Evolutionary conservation across 2,888 invertebrate species (phyloP), one percentile per base, ranked within the genome.

Genomic region (Drymonia ruficornis): DNA sequence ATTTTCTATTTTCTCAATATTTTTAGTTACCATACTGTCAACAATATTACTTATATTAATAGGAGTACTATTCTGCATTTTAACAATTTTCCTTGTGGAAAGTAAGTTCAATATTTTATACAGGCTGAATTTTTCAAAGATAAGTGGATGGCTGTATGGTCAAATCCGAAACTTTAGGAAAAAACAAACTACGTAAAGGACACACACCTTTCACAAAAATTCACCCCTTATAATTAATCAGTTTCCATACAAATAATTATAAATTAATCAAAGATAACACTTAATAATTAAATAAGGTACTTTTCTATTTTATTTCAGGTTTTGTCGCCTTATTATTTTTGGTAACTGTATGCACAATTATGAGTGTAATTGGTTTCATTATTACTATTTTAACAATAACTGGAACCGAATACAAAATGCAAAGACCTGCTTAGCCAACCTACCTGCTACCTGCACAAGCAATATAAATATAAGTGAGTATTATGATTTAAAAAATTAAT

Each of bases 51-150:
- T 75, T 19, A 42, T 72, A 52, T 15, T 79, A 28, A 12, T 64
- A 45, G 75, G 65, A 53, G 78, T 81, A 6, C 46, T 74, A 7
- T 62, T 76, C 56, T 44, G 78, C 15, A 50, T 75, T 34, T 4
- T 69, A 11, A 52, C 71, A 2, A 74, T 87, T 38, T 55, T 86
- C 5, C 55, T 86, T 23, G 49, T 84, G 44, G 83, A 86, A 87
- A 86, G 87, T 87, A 72, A 71, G 68, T 55, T 19, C 23, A 7
- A 7, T 23, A 6, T 23, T 23, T 23, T 23, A 23, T n/a, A n/a
- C n/a, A n/a, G n/a, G n/a, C n/a, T n/a, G n/a, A n/a, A n/a, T n/a
- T n/a, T n/a, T n/a, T n/a, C n/a, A 11, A 34, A 3, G 31, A 3
- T 5, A 34, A 34, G 28, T 28, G 28, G 28, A n/a, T n/a, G n/a